Base-by-base conservation (phyloP, 2,113 vertebrate species). In the Scomber japonicus region DNA sequence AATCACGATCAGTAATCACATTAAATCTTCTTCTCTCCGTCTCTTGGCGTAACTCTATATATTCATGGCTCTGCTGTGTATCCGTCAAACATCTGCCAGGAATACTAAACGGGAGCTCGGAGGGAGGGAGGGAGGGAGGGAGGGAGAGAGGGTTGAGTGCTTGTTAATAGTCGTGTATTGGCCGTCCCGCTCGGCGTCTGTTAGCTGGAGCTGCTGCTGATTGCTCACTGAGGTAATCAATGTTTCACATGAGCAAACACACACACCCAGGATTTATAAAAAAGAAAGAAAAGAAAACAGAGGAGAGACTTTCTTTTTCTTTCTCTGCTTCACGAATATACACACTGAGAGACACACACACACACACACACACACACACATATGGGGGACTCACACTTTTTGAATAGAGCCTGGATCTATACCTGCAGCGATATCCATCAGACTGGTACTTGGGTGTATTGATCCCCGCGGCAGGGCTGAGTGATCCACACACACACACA, bases 211-310 rank as follows among this genome's bases (percentile, higher is more conserved):
- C 80, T 53, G 69, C 30, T n/a, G 44, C 76, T 68, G 84, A 85
- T 81, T 82, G 75, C 67, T 59, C 45, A 31, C 63, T 13, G 70
- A 16, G 5, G 55, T 68, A 81, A 88, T 86, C 81, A 71, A 78
- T 74, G 70, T 55, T 70, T 49, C 66, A 24, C 77, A 61, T 71
- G 62, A 56, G 78, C 62, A 72, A 8, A 44, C 12, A 57, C 54
- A 57, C 54, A 53, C 55, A 62, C 53, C 9, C 7, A 10, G 8
- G 35, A 9, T 7, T 21, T 21, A 27, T 2, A 7, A 8, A 40
- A 9, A 40, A 40, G 9, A 40, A n/a, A 11, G 13, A 12, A 10
- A 72, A 54, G 30, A 54, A 51, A 5, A 14, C 19, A 2, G 44
- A 48, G 51, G 67, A 30, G 55, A 51, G 67, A 30, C 55, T 76